phyloP scores from a whole-genome alignment of 1,140 invertebrate genomes.

The Brachionus paranguensis region DNA sequence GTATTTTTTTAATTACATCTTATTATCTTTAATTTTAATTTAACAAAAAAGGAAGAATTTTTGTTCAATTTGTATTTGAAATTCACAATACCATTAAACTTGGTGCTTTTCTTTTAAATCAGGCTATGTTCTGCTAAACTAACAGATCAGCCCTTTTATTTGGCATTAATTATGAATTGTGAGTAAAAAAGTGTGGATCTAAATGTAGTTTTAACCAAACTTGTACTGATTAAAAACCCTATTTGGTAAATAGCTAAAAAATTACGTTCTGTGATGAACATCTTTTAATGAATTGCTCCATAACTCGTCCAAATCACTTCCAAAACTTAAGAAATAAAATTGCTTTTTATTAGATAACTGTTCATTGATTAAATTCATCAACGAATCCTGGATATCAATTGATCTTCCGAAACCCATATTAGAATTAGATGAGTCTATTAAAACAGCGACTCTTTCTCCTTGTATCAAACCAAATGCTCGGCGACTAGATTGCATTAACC shows the following conservation, averaged over 20 bases:
- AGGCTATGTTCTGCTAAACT: too few species aligned
- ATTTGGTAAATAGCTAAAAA: background rate
- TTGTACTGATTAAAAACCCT: constrained; percentile 43
- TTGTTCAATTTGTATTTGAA: too few species aligned
- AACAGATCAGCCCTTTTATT: too few species aligned
- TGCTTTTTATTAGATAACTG: constrained; percentile 49
- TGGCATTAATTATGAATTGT: too few species aligned
- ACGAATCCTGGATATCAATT: constrained; percentile 40
- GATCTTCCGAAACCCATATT: constrained; percentile 45
- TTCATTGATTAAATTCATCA: constrained; percentile 51
- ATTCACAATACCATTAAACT: too few species aligned
- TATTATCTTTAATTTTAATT: too few species aligned
- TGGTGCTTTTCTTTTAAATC: too few species aligned
- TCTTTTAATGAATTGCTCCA: constrained; percentile 44
- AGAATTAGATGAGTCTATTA: constrained; percentile 52
- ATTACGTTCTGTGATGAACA: constrained; percentile 35
- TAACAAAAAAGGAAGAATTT: too few species aligned
- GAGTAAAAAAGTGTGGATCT: background rate
- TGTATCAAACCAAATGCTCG: constrained; percentile 54
- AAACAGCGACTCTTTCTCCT: constrained; percentile 48
- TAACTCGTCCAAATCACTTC: constrained; percentile 48
- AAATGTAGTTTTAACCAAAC: background rate
- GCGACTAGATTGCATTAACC: constrained; percentile 53
- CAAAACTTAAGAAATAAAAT: constrained; percentile 52
- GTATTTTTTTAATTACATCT: too few species aligned